phyloP scores from a whole-genome alignment of 1,140 invertebrate genomes.

The Papilio polytes region DNA sequence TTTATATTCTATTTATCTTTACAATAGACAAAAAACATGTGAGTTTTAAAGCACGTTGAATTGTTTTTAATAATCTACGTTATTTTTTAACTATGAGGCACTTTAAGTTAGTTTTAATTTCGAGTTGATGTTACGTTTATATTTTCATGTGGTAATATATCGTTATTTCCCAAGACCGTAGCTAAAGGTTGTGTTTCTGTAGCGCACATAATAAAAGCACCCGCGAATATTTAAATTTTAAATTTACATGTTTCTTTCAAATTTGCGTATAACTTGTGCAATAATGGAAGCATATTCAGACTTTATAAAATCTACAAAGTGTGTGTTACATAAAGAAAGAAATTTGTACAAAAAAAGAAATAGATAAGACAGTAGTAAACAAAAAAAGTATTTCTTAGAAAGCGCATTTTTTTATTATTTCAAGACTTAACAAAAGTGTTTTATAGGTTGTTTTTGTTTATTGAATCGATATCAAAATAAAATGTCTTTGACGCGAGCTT shows the following conservation, averaged over 20 bases:
- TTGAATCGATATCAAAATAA: conserved; percentile 23
- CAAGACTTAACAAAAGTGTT: neutral
- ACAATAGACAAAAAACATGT: no score
- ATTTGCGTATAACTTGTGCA: conserved; percentile 23
- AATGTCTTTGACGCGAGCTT: neutral
- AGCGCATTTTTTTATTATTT: no score
- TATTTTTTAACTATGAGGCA: neutral
- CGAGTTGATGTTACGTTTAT: neutral
- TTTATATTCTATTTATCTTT: no score
- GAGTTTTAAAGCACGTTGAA: no score
- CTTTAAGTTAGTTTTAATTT: neutral
- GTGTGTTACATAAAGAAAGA: neutral
- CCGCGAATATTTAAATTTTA: conserved; percentile 20
- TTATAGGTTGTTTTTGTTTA: neutral
- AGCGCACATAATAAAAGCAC: neutral
- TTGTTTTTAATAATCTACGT: no score
- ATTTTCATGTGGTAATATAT: neutral
- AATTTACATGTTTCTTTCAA: conserved; percentile 34
- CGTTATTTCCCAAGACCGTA: neutral
- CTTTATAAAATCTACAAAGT: conserved; percentile 25
- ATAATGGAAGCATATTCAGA: conserved; percentile 32
- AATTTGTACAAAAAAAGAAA: conserved; percentile 5
- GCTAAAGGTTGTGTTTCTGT: neutral
- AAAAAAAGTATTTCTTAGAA: neutral
- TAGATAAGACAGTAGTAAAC: neutral